Evolutionary conservation across 2,113 vertebrate genomes (phyloP).

Genomic region (Lepidothrix coronata): DNA sequence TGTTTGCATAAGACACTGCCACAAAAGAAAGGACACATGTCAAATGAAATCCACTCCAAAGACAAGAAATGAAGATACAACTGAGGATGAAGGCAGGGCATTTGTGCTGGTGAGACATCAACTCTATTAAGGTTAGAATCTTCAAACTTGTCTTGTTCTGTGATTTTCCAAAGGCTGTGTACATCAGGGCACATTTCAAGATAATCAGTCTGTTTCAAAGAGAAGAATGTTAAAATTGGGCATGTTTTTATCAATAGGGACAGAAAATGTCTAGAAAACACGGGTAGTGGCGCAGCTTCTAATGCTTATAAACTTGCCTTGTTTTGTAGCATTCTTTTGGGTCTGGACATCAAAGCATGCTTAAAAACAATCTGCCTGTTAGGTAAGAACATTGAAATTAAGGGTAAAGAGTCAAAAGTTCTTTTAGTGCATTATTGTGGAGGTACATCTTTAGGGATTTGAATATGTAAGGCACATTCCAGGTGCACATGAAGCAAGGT

Average conservation of each 20-base stretch:
- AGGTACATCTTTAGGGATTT: background rate
- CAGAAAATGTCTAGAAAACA: background rate
- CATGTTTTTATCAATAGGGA: background rate
- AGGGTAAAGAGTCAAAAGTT: background rate
- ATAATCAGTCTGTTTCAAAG: slow-evolving; percentile 23
- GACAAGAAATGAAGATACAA: background rate
- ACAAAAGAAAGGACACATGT: fast-evolving
- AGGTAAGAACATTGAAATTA: background rate
- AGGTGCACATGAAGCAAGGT: background rate
- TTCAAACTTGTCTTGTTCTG: slow-evolving; percentile 16
- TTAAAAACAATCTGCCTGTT: background rate
- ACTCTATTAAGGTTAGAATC: slow-evolving; percentile 9
- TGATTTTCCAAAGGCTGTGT: background rate
- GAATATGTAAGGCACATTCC: background rate
- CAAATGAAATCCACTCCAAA: background rate
- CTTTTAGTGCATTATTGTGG: background rate
- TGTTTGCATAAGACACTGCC: background rate
- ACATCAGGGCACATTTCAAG: background rate
- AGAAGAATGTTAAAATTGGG: background rate
- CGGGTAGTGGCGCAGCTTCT: background rate
- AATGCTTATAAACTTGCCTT: background rate
- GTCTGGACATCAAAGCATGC: background rate
- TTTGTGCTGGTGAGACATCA: background rate
- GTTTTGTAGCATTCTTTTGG: background rate
- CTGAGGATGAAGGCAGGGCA: background rate